Percentiles rank a stretch among this genome's conserved stretches.
phyloP scores from a whole-genome alignment of 2,113 vertebrate genomes.

The Chunga burmeisteri region DNA sequence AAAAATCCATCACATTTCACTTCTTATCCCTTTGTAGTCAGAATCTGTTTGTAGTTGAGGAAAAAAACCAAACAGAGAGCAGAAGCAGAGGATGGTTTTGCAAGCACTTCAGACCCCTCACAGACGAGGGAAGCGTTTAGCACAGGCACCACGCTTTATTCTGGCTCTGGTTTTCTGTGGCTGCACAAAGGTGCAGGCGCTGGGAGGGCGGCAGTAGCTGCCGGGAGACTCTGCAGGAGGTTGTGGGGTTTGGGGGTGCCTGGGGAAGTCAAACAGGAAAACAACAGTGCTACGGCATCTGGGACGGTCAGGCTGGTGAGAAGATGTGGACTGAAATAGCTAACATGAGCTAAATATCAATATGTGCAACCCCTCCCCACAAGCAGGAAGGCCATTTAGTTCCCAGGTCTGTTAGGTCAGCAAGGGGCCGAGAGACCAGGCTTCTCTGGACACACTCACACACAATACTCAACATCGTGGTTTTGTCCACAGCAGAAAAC shows the following conservation, averaged over 20 bases:
- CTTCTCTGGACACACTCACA: accelerated
- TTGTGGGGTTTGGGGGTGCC: neutral
- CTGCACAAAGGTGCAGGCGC: neutral
- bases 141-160: neutral
- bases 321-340: accelerated
- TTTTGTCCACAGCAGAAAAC: neutral
- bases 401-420: neutral
- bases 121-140: neutral
- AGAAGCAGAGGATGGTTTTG: neutral
- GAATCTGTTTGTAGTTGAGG: neutral
- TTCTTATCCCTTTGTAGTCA: neutral
- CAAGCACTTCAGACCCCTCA: neutral
- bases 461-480: accelerated
- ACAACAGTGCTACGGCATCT: accelerated
- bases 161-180: neutral
- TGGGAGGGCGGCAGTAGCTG: neutral
- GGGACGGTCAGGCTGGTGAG: neutral
- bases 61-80: neutral
- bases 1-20: neutral
- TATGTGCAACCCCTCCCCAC: neutral
- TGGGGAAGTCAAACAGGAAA: neutral
- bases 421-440: neutral
- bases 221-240: neutral
- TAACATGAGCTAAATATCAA: accelerated
- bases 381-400: neutral